Base-by-base conservation (phyloP, 1,140 invertebrate species). In the Ctenoplectra terminalis region DNA sequence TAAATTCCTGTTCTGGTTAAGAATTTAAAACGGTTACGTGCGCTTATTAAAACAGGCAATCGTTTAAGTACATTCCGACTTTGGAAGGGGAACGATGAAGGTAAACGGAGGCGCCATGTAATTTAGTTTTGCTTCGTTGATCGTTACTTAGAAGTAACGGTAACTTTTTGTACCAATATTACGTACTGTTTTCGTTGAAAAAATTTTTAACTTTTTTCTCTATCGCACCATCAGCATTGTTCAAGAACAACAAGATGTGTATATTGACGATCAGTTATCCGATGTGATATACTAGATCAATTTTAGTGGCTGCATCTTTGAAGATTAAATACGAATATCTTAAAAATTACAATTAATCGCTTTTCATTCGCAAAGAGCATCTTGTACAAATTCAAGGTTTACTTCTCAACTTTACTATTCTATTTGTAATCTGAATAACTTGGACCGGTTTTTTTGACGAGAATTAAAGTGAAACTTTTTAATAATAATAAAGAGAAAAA, bases 81-180 rank as follows among this genome's bases (percentile, higher is more conserved):
- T 29, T 29, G 26, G 26, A 23, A 60, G 52, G 50, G 23, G 31
- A 46, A 60, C 17, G 63, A 64, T n/a, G 37, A 48, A 77, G 9
- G 40, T 77, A 77, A 67, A 34, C 13, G 50, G 50, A 67, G 61
- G 63, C 63, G 37, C 50, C 63, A 58, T 77, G 37, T 67, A 77
- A 67, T 77, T 77, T 67, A 58, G 11, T 20, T 29, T n/a, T n/a
- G n/a, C n/a, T n/a, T n/a, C n/a, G 61, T 31, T 56, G 15, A 29
- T 54, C 29, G n/a, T 66, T 76, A 26, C 61, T 29, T 43, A 3
- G 50, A 43, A 54, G 46, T n/a, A n/a, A n/a, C n/a, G n/a, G n/a
- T n/a, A n/a, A n/a, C n/a, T n/a, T n/a, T n/a, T n/a, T n/a, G n/a
- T n/a, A n/a, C n/a, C n/a, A n/a, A n/a, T 67, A 26, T 31, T 11